A percentile compares a stretch with the other conserved stretches of the same genome.
These are phyloP conservation scores for Yponomeuta plumbellus DNA, from an alignment of 2,888 invertebrate genomes.

Conservation along the genomic window DNA sequence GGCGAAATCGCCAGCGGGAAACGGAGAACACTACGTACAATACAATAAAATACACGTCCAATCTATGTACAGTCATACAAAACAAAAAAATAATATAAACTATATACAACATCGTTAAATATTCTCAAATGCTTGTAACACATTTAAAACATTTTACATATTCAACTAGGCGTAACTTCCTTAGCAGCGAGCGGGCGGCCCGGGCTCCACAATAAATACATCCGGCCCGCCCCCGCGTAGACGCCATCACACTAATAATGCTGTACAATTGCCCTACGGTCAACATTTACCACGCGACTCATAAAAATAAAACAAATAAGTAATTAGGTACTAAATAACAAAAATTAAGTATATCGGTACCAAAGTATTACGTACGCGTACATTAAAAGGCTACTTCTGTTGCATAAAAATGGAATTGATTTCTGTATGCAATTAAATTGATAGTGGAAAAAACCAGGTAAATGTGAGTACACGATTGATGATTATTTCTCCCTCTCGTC, in stretches of 20 bases:
- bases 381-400: not conserved
- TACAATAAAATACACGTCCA: constrained; percentile 20
- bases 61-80: constrained; percentile 67
- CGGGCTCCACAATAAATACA: constrained; percentile 48
- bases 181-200: constrained; percentile 47
- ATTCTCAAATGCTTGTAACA: constrained; percentile 75
- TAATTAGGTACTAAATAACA: constrained; percentile 17
- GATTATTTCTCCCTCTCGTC: constrained; percentile 37
- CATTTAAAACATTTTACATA: constrained; percentile 73
- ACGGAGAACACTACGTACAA: constrained; percentile 37
- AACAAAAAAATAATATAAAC: constrained; percentile 67
- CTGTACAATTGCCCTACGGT: constrained; percentile 31
- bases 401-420: not conserved
- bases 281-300: constrained; percentile 10
- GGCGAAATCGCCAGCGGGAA: constrained; percentile 57
- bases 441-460: constrained; percentile 32
- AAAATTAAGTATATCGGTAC: constrained; percentile 17
- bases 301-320: constrained; percentile 16
- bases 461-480: constrained; percentile 29
- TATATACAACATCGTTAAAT: constrained; percentile 76
- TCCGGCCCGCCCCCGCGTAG: constrained; percentile 24
- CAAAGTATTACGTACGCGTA: constrained; percentile 8
- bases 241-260: constrained; percentile 14
- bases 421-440: constrained; percentile 20
- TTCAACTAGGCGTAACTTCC: constrained; percentile 71